phyloP scores from a whole-genome alignment of 2,888 invertebrate genomes.

The Tribolium freemani region DNA sequence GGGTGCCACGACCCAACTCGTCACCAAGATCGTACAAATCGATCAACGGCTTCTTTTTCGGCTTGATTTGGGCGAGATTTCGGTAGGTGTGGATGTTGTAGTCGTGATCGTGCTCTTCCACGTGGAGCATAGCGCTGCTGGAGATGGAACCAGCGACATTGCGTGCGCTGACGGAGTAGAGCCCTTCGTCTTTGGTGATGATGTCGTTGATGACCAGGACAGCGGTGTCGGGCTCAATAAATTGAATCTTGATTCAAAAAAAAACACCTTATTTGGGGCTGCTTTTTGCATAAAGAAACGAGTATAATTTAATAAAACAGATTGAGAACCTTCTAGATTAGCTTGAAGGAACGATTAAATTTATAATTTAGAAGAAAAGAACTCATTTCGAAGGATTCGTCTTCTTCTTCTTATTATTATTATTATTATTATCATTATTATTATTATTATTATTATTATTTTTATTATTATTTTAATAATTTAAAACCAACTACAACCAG shows the following conservation, averaged over 20 bases:
- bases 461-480: no score
- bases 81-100: constrained; percentile 83
- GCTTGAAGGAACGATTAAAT: no score
- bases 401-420: no score
- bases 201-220: constrained; percentile 87
- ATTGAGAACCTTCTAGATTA: no score
- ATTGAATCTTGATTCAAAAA: constrained; percentile 84
- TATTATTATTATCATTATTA: no score
- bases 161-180: constrained; percentile 93
- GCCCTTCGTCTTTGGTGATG: constrained; percentile 90
- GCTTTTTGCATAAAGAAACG: no score
- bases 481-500: no score
- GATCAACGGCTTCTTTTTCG: constrained; percentile 79
- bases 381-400: no score
- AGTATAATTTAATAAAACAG: no score
- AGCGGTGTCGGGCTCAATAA: constrained; percentile 87
- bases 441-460: no score
- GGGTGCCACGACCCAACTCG: constrained; percentile 92
- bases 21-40: constrained; percentile 93
- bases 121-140: constrained; percentile 86
- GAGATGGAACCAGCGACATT: constrained; percentile 94
- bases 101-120: constrained; percentile 87
- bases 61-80: constrained; percentile 78
- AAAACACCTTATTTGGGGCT: no score
- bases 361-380: no score